A percentile compares a stretch with the other conserved stretches of the same genome.
These are phyloP conservation scores for Xiphorhynchus elegans DNA, from an alignment of 2,113 vertebrate species.

Conservation along the genomic window DNA sequence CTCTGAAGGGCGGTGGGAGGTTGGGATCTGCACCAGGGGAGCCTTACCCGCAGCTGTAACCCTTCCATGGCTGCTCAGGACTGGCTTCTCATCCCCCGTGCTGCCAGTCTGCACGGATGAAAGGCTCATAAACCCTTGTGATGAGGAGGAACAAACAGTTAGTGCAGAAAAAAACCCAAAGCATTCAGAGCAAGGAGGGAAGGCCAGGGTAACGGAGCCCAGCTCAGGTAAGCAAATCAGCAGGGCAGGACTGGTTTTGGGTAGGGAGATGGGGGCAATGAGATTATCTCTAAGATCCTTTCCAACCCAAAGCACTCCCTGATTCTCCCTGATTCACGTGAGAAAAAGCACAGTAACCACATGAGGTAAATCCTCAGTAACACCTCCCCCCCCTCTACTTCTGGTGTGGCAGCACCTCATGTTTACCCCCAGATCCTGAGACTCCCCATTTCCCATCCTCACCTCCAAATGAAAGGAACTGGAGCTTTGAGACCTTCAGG, in stretches of 20 bases:
- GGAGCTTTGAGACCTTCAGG: background rate
- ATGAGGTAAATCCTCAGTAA: background rate
- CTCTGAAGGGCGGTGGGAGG: background rate
- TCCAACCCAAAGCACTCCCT: background rate
- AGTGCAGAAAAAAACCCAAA: background rate
- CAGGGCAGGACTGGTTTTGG: background rate
- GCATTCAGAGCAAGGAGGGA: background rate
- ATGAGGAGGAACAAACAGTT: background rate
- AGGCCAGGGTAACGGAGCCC: background rate
- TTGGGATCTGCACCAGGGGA: background rate
- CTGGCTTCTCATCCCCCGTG: background rate
- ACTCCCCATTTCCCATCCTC: background rate
- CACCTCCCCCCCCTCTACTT: background rate
- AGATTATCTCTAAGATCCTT: background rate
- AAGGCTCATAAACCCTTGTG: background rate
- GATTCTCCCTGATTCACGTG: background rate
- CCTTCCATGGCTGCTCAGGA: constrained; percentile 52
- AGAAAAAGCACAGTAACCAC: background rate
- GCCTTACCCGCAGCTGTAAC: constrained; percentile 57
- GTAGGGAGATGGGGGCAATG: background rate
- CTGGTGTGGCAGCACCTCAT: background rate
- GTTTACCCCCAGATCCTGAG: background rate
- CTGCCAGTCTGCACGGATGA: background rate
- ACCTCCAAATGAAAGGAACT: background rate
- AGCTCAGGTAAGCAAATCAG: background rate